Base-by-base conservation (phyloP, 2,888 invertebrate species). In the Epirrita christyi region DNA sequence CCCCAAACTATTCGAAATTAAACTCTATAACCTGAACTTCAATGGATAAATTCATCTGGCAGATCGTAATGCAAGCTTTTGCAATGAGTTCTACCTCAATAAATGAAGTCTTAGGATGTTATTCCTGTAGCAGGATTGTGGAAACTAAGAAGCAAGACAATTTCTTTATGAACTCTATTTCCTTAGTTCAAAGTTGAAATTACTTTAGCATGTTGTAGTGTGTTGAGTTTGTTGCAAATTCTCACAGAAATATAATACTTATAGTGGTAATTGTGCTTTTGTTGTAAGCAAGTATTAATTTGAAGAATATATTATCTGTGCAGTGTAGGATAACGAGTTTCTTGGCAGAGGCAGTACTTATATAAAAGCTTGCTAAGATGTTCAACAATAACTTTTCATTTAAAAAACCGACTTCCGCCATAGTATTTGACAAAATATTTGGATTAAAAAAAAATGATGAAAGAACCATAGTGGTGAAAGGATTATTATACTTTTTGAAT, bases 231-330 rank as follows among this genome's bases (percentile, higher is more conserved):
- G 15, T 21, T 44, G 43, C 10, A 45, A 45, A 50, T 55, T 55
- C 50, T 45, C 55, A 55, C 55, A 55, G 55, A 11, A 50, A 50
- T 55, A 28, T 43, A 29, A 44, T 36, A 46, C 34, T 45, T 43
- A 50, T 34, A 32, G 34, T 8, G 4, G 38, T 44, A 49, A 49
- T 55, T 27, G 38, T 55, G 38, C 44, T 55, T 48, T 43, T 28
- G 54, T 54, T 37, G 46, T 32, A 41, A 54, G 44, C 40, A 54
- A 51, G 21, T 40, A 38, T 21, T 21, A 8, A 11, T 40, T 40
- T 38, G n/a, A 9, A 29, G 15, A 45, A 2, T 45, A 15, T 40
- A n/a, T 37, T 28, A n/a, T 41, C 41, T 9, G 3, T 21, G 36
- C 36, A 36, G 36, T 36, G 11, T 11, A 36, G 11, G 11, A 6